phyloP scores from a whole-genome alignment of 2,797 vertebrate species.

The Enteromius viviparus region DNA sequence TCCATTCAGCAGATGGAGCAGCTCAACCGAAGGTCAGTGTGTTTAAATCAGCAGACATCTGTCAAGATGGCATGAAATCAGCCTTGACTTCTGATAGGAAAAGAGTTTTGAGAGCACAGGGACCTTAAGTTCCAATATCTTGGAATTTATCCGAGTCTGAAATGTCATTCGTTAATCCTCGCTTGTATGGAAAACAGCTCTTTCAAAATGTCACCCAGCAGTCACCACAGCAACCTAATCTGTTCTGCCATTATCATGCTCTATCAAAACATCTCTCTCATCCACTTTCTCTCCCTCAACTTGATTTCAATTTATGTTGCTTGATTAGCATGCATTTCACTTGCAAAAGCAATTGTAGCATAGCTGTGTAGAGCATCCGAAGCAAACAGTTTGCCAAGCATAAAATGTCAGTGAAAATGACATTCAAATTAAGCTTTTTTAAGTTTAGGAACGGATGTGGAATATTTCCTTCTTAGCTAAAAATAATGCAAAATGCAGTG shows the following conservation, averaged over 20 bases:
- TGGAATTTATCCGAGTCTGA: background rate
- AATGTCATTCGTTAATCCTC: constrained; percentile 35
- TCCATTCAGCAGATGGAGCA: constrained; percentile 98
- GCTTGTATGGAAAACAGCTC: constrained; percentile 25
- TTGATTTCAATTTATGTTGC: background rate
- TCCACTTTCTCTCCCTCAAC: background rate
- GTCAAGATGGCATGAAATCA: background rate
- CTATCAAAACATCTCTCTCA: background rate
- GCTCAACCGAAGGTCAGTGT: constrained; percentile 84
- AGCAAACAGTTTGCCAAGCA: background rate
- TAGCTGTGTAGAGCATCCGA: background rate
- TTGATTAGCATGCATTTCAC: background rate
- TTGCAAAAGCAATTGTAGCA: background rate
- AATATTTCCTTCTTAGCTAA: background rate
- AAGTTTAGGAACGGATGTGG: background rate
- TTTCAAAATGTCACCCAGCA: constrained; percentile 41
- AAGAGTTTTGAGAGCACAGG: background rate
- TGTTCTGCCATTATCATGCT: constrained; percentile 9
- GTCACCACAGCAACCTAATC: constrained; percentile 13
- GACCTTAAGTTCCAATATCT: constrained; percentile 6
- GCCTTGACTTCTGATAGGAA: background rate
- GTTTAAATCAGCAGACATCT: background rate
- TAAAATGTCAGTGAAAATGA: background rate
- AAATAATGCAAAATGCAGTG: background rate
- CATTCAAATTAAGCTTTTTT: background rate